Evolutionary conservation across 2,797 vertebrate species (phyloP).

Genomic region (Acomys russatus): DNA sequence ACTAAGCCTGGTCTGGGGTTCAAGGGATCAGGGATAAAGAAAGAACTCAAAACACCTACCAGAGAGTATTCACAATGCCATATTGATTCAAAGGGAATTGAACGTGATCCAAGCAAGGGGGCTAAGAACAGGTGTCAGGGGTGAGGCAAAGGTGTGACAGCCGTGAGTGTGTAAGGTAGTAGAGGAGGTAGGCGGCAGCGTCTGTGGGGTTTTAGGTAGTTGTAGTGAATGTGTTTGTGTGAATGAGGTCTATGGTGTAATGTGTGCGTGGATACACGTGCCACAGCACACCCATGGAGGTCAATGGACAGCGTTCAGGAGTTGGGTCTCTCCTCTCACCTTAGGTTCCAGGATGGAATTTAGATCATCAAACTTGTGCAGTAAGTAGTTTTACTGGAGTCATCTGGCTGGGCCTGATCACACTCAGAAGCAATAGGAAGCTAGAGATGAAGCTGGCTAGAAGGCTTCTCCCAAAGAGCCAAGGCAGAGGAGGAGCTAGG

Average conservation of each 20-base stretch:
- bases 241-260: background rate
- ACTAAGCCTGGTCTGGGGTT: background rate
- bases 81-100: fast-evolving
- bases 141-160: background rate
- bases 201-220: background rate
- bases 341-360: background rate
- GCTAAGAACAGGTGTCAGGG: background rate
- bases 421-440: background rate
- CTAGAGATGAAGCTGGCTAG: background rate
- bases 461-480: background rate
- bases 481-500: background rate
- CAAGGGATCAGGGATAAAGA: background rate
- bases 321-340: background rate
- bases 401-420: background rate
- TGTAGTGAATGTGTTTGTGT: background rate
- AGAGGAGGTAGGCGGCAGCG: background rate
- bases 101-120: background rate
- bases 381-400: background rate
- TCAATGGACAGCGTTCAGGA: background rate
- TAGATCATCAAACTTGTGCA: background rate
- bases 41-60: background rate
- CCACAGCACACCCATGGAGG: background rate
- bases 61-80: background rate
- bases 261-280: no score
- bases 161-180: background rate